phyloP scores from a whole-genome alignment of 2,888 invertebrate species.

The Sesia bembeciformis region DNA sequence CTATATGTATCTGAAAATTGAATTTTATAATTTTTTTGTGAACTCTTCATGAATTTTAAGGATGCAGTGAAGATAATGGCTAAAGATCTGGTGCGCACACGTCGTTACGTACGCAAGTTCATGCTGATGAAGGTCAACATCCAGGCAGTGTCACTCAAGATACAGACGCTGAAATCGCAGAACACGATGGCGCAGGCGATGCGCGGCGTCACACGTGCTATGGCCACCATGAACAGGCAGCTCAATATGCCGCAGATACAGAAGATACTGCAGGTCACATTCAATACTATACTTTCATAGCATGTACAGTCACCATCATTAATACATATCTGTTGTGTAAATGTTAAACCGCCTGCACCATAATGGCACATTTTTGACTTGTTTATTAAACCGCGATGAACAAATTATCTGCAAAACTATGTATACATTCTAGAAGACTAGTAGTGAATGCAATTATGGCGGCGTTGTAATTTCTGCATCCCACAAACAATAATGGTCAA shows the following conservation, averaged over 20 bases:
- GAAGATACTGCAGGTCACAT: conserved; percentile 80
- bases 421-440: no score
- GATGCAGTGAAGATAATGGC: conserved; percentile 99
- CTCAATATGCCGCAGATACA: conserved; percentile 99
- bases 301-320: neutral
- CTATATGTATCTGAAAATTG: no score
- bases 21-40: no score
- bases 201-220: conserved; percentile 98
- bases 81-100: conserved; percentile 96
- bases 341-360: neutral
- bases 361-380: neutral
- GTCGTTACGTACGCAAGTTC: conserved; percentile 97
- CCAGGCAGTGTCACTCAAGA: conserved; percentile 97
- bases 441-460: no score
- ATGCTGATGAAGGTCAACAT: conserved; percentile 99
- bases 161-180: conserved; percentile 97
- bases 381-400: no score
- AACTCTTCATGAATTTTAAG: conserved; percentile 51
- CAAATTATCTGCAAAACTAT: no score
- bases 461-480: no score
- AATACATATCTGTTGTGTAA: neutral
- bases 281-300: neutral
- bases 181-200: conserved; percentile 99
- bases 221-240: conserved; percentile 98
- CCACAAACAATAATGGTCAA: no score